Evolutionary conservation across 2,113 vertebrate genomes (phyloP).

Genomic region (Motacilla tschutschensis): DNA sequence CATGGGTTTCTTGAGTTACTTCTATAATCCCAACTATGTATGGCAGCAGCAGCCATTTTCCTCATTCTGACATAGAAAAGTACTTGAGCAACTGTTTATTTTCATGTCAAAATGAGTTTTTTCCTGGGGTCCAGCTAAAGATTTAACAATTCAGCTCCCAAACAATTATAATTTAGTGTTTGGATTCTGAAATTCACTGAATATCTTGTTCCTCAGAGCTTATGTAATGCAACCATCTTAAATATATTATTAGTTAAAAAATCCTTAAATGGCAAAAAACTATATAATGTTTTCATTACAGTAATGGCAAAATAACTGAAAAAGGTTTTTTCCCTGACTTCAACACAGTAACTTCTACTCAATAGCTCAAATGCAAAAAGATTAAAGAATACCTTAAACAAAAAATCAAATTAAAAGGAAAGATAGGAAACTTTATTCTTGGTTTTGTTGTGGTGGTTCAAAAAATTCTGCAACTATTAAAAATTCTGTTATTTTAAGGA

Average conservation of each 20-base stretch:
- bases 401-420: background rate
- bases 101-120: background rate
- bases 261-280: background rate
- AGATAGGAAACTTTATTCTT: background rate
- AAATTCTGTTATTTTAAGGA: background rate
- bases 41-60: background rate
- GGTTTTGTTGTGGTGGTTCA: background rate
- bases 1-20: background rate
- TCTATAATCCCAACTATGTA: background rate
- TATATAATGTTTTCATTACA: background rate
- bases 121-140: background rate
- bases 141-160: background rate
- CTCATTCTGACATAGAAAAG: background rate
- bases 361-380: background rate
- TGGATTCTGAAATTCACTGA: background rate
- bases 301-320: background rate
- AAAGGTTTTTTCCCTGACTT: background rate
- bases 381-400: background rate
- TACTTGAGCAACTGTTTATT: background rate
- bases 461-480: background rate
- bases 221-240: background rate
- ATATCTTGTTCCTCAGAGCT: background rate
- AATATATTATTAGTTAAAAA: background rate
- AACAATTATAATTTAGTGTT: background rate
- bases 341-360: background rate